Evolutionary conservation across 2,113 vertebrate genomes (phyloP).

Genomic region (Ammodramus savannarum): DNA sequence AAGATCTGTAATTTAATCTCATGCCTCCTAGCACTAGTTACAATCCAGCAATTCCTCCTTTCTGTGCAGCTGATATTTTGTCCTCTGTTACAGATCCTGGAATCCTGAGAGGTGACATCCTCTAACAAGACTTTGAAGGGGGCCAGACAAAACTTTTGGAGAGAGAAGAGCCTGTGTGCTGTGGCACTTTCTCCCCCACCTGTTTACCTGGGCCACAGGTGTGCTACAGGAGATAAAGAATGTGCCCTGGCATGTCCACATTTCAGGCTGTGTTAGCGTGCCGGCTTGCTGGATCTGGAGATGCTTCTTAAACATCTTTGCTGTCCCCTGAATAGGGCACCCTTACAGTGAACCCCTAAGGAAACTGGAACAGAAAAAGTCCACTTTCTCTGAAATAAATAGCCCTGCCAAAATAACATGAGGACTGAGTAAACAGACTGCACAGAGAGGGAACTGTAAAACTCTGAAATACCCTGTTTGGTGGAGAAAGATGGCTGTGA

Average conservation of each 20-base stretch:
- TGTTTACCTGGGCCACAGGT: neutral
- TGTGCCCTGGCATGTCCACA: too few relatives aligned
- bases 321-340: neutral
- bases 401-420: neutral
- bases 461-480: neutral
- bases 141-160: neutral
- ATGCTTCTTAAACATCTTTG: neutral
- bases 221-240: neutral
- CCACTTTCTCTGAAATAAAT: neutral
- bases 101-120: neutral
- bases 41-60: neutral
- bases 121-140: neutral
- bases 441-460: slow-evolving; percentile 9
- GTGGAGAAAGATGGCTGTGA: slow-evolving; percentile 14
- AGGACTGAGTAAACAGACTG: neutral
- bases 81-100: neutral
- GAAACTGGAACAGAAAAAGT: neutral
- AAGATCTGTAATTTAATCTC: neutral
- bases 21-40: neutral
- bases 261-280: neutral
- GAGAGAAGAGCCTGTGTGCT: neutral
- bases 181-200: neutral
- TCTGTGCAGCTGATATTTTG: neutral
- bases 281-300: neutral
- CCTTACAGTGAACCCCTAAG: neutral